Evolutionary conservation across 2,113 vertebrate genomes (phyloP), one percentile per base, ranked within the genome.

Genomic region (Trematomus loennbergii): DNA sequence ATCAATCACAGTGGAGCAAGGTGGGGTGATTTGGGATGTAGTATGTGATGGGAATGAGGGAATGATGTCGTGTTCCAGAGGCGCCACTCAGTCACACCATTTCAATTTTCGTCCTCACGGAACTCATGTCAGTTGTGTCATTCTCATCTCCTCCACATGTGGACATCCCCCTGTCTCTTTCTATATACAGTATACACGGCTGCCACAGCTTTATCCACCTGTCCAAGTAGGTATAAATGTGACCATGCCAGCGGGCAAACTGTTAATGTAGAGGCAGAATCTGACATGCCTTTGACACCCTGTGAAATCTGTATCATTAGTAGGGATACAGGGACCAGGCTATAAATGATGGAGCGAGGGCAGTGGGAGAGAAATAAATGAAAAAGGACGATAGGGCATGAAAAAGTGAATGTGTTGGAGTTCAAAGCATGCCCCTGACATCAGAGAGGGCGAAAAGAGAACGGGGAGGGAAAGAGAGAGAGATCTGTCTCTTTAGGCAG

Each of bases 381-480:
- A 49, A 85, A 82, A 86, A 86, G 73, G 82, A 87, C 46, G 68
- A 84, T 54, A 75, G 69, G 53, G 75, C 61, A 75, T 59, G 59
- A 87, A 87, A 92, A 87, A 90, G 85, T 81, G 62, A 83, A 90
- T 79, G 68, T 87, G 81, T 87, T 90, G 88, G 73, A 91, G 88
- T 93, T 94, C 87, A 93, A 94, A 94, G 92, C 75, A 25, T 91
- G 92, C 80, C 93, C 93, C 93, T 94, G 91, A 94, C 91, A 90
- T 92, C 87, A 88, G 81, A 89, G 71, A 65, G 82, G 82, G 72
- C 5, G 63, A 75, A 12, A 75, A 58, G 78, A 59, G 54, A 40
- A 69, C 64, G 33, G 20, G 58, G 62, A 65, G 52, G 64, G 75
- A 75, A 36, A 55, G 45, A 53, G 70, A 79, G 69, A 81, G 54